Evolutionary conservation across 2,888 invertebrate species (phyloP), one percentile per base, ranked within the genome.

Genomic region (Allolobophora icterica): DNA sequence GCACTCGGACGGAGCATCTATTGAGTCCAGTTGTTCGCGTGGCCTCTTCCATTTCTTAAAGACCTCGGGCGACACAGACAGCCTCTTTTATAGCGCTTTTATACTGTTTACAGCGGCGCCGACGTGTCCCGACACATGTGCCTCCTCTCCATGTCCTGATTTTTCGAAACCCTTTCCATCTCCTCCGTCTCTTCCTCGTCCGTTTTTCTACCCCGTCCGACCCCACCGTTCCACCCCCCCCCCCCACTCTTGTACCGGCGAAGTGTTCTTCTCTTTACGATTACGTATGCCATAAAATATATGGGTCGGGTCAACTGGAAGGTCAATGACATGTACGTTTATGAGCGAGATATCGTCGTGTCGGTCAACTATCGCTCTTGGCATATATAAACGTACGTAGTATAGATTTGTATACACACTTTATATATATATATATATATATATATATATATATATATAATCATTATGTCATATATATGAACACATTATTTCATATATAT

Each of bases 361-460:
- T 71, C 71, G 71, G 71, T 52, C 71, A 71, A 30, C 71, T n/a
- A 71, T 71, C 71, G 71, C 71, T 30, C 71, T 71, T 71, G 71
- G 71, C 71, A 71, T 71, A 71, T 71, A 52, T 24, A 52, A 5
- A 13, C 45, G 15, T 45, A 19, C n/a, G n/a, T n/a, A n/a, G n/a
- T n/a, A 45, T 45, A 45, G 13, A n/a, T n/a, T 52, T 52, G 42
- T 24, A 52, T 52, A 71, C 8, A 71, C 8, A n/a, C n/a, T n/a
- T 17, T 8, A 8, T 2, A n/a, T n/a, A 71, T 24, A 71, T 71
- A 71, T 71, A 71, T 71, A 52, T n/a, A 58, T 30, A 58, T 58
- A 58, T 45, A 58, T 58, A 58, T 58, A n/a, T n/a, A n/a, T n/a
- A 71, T n/a, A 21, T n/a, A 71, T 30, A n/a, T n/a, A n/a, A n/a